Evolutionary conservation across 2,888 invertebrate genomes (phyloP).

Genomic region (Patella pellucida): DNA sequence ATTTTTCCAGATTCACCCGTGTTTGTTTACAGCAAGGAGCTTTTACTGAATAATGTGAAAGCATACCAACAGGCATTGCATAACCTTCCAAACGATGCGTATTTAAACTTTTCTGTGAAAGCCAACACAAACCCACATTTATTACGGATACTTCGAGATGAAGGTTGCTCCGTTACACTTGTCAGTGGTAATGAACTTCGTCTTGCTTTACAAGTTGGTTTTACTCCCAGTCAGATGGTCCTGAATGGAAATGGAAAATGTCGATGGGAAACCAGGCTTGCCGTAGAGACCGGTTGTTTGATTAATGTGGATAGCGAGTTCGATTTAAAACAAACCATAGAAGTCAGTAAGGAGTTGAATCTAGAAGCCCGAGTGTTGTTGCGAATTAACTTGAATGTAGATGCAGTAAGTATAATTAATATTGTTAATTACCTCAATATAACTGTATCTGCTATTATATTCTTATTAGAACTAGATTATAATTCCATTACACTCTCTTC

Average conservation of each 20-base stretch:
- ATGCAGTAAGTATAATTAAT: slow-evolving; percentile 50
- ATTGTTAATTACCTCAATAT: background rate
- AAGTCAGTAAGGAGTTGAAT: slow-evolving; percentile 43
- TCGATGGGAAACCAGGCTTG: slow-evolving; percentile 68
- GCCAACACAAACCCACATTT: slow-evolving; percentile 66
- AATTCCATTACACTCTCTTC: no score
- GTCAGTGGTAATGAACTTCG: slow-evolving; percentile 71
- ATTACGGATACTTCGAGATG: slow-evolving; percentile 52
- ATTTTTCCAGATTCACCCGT: slow-evolving; percentile 35
- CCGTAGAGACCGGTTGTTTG: slow-evolving; percentile 63
- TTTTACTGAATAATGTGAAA: slow-evolving; percentile 51
- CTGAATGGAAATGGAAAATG: slow-evolving; percentile 71
- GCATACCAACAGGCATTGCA: slow-evolving; percentile 44
- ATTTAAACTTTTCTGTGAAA: slow-evolving; percentile 68
- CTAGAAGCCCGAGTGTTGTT: slow-evolving; percentile 60
- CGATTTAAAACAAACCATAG: slow-evolving; percentile 65
- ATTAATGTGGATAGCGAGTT: slow-evolving; percentile 71
- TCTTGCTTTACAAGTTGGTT: slow-evolving; percentile 66
- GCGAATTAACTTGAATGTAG: slow-evolving; percentile 67
- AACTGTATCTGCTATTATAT: no score
- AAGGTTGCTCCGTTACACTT: slow-evolving; percentile 52
- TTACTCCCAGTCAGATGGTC: slow-evolving; percentile 60
- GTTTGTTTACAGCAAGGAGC: slow-evolving; percentile 60
- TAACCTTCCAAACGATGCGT: slow-evolving; percentile 29
- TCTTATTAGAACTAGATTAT: no score